Percentiles rank a stretch among this genome's conserved stretches.
These are phyloP conservation scores for Phengaris arion DNA, from an alignment of 2,888 invertebrate species.

Conservation along the genomic window DNA sequence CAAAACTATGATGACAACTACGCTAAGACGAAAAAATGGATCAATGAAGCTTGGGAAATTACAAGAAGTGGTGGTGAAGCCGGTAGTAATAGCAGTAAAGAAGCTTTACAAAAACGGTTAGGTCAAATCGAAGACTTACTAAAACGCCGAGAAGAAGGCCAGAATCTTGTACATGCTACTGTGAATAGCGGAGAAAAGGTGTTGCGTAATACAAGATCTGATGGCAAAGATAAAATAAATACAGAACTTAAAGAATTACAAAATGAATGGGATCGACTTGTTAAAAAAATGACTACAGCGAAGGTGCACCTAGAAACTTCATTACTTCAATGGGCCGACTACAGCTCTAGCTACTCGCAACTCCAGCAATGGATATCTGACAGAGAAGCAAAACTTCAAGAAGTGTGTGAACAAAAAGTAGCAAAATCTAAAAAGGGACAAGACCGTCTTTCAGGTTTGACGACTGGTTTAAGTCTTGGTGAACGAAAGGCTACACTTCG, in stretches of 20 bases:
- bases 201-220: constrained; percentile 90
- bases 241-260: constrained; percentile 93
- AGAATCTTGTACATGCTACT: constrained; percentile 90
- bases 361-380: constrained; percentile 97
- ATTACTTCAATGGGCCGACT: constrained; percentile 96
- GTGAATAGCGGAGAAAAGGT: constrained; percentile 95
- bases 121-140: constrained; percentile 89
- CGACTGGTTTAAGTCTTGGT: constrained; percentile 87
- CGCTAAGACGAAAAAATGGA: constrained; percentile 89
- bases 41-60: constrained; percentile 90
- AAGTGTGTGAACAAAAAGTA: constrained; percentile 92
- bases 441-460: constrained; percentile 83
- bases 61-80: constrained; percentile 90
- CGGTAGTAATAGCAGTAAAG: constrained; percentile 87
- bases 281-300: constrained; percentile 94
- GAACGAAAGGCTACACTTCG: constrained; percentile 93
- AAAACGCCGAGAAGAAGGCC: constrained; percentile 90
- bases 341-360: constrained; percentile 95
- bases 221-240: constrained; percentile 92
- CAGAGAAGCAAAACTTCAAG: constrained; percentile 93
- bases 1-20: constrained; percentile 88
- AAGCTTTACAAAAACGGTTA: constrained; percentile 88
- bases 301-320: constrained; percentile 95
- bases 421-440: constrained; percentile 88
- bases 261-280: constrained; percentile 94